phyloP scores from a whole-genome alignment of 2,113 vertebrate genomes.

The Trichechus manatus region DNA sequence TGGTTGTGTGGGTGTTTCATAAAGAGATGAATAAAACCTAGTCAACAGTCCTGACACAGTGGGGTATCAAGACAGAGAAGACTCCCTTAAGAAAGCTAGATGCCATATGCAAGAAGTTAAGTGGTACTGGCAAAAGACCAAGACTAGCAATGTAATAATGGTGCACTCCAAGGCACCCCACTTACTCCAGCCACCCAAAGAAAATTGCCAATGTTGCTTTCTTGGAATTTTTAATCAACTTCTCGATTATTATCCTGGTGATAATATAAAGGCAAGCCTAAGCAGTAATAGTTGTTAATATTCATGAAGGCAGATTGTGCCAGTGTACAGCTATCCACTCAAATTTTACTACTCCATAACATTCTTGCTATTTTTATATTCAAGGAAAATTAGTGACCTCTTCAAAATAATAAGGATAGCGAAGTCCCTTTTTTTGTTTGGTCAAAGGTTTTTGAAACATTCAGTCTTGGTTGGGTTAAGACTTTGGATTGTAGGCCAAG shows the following conservation, averaged over 20 bases:
- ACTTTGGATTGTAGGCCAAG: constrained; percentile 57
- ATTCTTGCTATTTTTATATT: constrained; percentile 63
- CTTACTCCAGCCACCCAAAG: not conserved
- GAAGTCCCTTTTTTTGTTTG: constrained; percentile 47
- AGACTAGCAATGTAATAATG: not conserved
- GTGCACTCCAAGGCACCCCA: not conserved
- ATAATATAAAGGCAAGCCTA: constrained; percentile 17
- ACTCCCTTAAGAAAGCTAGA: not conserved
- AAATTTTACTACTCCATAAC: constrained; percentile 51
- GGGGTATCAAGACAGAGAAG: not conserved
- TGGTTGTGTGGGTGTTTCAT: constrained; percentile 64
- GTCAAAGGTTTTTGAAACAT: constrained; percentile 27
- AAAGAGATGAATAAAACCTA: constrained; percentile 64
- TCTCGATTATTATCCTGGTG: constrained; percentile 19
- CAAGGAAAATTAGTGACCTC: constrained; percentile 50
- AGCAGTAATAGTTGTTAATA: not conserved
- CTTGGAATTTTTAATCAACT: constrained; percentile 65
- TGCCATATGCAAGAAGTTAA: constrained; percentile 41
- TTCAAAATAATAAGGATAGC: constrained; percentile 56
- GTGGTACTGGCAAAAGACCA: not conserved
- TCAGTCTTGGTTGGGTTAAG: constrained; percentile 52
- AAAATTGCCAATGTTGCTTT: constrained; percentile 34
- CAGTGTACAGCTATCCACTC: not conserved
- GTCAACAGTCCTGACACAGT: not conserved
- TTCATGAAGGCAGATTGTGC: constrained; percentile 25